phyloP scores from a whole-genome alignment of 2,113 vertebrate genomes.

The Cyrtonyx montezumae region DNA sequence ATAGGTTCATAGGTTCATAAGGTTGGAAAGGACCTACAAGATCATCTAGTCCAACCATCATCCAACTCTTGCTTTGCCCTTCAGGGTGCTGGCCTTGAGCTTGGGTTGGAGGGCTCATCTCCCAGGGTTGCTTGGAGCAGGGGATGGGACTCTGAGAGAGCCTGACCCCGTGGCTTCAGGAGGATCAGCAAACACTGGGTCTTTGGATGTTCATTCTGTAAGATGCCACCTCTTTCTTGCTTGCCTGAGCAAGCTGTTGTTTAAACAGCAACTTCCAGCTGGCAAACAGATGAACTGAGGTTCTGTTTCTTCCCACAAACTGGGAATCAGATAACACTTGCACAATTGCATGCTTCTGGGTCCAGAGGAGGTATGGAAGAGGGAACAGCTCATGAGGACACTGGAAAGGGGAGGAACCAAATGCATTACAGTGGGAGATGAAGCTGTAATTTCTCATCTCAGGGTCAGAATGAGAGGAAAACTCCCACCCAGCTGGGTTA shows the following conservation, averaged over 20 bases:
- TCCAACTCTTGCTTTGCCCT: background rate
- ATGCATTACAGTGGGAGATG: background rate
- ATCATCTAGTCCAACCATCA: too few species aligned
- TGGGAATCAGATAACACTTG: background rate
- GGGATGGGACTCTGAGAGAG: background rate
- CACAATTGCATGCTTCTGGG: background rate
- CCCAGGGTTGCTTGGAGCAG: background rate
- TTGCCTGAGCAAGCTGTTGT: background rate
- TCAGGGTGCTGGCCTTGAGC: background rate
- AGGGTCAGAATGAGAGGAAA: background rate
- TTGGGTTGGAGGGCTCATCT: background rate
- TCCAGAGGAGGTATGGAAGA: background rate
- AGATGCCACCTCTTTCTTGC: background rate
- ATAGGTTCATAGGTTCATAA: too few species aligned
- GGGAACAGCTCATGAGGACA: background rate
- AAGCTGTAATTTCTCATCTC: background rate
- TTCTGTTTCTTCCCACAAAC: background rate
- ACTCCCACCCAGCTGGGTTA: background rate
- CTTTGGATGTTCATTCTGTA: background rate
- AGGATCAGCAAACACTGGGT: background rate
- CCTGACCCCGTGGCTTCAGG: background rate
- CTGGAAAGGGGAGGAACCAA: background rate
- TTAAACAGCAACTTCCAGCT: background rate
- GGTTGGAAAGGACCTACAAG: too few species aligned
- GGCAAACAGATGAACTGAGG: conserved; percentile 11